A percentile compares a stretch with the other conserved stretches of the same genome.
Conservation (phyloP, 2,888 invertebrate species). For the Tuberolachnus salignus region DNA sequence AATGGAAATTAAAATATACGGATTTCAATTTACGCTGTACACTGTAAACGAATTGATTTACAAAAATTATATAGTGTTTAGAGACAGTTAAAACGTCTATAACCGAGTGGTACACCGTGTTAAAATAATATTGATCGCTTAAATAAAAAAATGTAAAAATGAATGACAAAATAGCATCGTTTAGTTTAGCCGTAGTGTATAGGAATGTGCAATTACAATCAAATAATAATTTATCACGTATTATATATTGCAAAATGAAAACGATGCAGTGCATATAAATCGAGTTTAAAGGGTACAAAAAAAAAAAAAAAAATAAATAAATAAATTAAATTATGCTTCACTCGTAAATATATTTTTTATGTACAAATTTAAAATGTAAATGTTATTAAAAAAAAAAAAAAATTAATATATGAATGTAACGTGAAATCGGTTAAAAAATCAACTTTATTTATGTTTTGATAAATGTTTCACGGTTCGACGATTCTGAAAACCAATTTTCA, state of each 20-base stretch:
- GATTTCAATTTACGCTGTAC: no score
- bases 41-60: no score
- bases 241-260: background rate
- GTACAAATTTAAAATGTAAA: conserved; percentile 1
- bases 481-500: conserved; percentile 43
- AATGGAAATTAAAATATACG: no score
- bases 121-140: no score
- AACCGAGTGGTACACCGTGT: no score
- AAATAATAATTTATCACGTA: no score
- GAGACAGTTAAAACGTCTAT: no score
- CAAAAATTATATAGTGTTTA: no score
- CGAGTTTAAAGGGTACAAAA: background rate
- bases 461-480: conserved; percentile 37
- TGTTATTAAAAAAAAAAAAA: background rate
- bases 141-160: no score
- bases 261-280: background rate
- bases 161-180: no score
- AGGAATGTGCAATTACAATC: no score
- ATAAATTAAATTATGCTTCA: background rate
- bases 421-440: background rate
- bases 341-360: background rate
- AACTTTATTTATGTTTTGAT: conserved; percentile 23
- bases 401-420: background rate
- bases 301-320: background rate
- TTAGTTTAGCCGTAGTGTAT: no score